Base-by-base conservation (phyloP, 2,888 invertebrate genomes). In the Dicycla oo region DNA sequence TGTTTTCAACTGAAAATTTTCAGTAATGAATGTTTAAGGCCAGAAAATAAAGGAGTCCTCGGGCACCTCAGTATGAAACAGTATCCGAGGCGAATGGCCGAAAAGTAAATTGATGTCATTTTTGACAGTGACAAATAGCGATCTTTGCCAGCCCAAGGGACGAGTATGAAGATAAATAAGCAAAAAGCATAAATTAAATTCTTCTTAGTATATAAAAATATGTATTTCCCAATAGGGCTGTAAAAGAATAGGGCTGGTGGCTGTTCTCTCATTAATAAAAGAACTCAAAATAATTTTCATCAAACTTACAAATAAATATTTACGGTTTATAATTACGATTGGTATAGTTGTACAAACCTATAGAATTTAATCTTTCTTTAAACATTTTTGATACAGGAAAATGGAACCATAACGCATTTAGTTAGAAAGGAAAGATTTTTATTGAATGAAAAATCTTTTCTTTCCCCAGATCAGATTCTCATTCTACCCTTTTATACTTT, bases 201-300 rank as follows among this genome's bases (percentile, higher is more conserved):
- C 56, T 78, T 63, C 67, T 75, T 43, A 80, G 74, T 79, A 79
- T 57, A 73, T 68, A 80, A 67, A 83, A 82, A 82, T 73, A 75
- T 75, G 18, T 84, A 86, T 83, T 87, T 87, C 86, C 86, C 87
- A 57, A 62, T 68, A 82, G 85, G 34, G 78, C 82, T 51, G 65
- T 87, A 84, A 84, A 76, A 77, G 6, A 65, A 69, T 67, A 80
- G 72, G 73, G 77, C 53, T 86, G 38, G 7, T 8, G 13, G 43
- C 34, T 60, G 15, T 54, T 10, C n/a, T 34, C 15, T 30, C 4
- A 1, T 18, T 13, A 40, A 13, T 26, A 38, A 20, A 13, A 45
- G 0, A 23, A 23, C 26, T 51, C 23, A 4, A 47, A 63, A n/a
- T 47, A 18, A 38, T 18, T 20, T 38, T 56, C 0, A 11, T 23